These are phyloP conservation scores for Proales similis DNA, from an alignment of 1,140 invertebrate genomes.

Conservation along the genomic window DNA sequence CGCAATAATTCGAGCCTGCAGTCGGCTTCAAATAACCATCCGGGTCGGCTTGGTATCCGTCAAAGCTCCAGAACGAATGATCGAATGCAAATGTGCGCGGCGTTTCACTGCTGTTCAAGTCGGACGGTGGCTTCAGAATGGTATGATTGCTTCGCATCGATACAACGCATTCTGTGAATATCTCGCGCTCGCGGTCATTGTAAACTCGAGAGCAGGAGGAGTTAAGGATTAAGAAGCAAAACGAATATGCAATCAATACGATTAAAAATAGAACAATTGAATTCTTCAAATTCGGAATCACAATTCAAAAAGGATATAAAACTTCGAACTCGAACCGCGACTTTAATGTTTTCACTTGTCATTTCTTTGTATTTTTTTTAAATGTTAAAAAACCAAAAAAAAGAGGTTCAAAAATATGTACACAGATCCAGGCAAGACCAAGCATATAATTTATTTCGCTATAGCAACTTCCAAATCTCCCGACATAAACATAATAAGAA, in stretches of 20 bases:
- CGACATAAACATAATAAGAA: too few species aligned
- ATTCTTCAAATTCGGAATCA: background rate
- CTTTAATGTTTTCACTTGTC: constrained; percentile 56
- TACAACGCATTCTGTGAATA: constrained; percentile 55
- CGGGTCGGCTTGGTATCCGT: constrained; percentile 57
- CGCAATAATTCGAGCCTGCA: constrained; percentile 22
- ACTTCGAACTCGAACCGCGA: constrained; percentile 59
- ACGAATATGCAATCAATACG: background rate
- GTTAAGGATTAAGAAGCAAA: constrained; percentile 2
- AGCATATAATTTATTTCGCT: too few species aligned
- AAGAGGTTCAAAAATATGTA: too few species aligned
- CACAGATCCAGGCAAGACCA: too few species aligned
- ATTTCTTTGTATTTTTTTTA: constrained; percentile 34
- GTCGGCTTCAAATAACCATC: constrained; percentile 40
- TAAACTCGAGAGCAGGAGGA: constrained; percentile 38
- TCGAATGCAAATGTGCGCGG: constrained; percentile 57
- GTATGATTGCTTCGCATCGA: constrained; percentile 52
- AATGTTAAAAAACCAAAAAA: background rate
- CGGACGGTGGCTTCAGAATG: constrained; percentile 51
- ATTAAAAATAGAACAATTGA: background rate
- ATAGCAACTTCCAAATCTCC: too few species aligned
- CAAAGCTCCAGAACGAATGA: constrained; percentile 59
- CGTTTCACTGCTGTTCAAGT: constrained; percentile 47
- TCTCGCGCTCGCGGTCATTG: constrained; percentile 56
- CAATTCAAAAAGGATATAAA: constrained; percentile 55